Conservation (phyloP, 2,888 invertebrate species). For the Fragum sueziense region DNA sequence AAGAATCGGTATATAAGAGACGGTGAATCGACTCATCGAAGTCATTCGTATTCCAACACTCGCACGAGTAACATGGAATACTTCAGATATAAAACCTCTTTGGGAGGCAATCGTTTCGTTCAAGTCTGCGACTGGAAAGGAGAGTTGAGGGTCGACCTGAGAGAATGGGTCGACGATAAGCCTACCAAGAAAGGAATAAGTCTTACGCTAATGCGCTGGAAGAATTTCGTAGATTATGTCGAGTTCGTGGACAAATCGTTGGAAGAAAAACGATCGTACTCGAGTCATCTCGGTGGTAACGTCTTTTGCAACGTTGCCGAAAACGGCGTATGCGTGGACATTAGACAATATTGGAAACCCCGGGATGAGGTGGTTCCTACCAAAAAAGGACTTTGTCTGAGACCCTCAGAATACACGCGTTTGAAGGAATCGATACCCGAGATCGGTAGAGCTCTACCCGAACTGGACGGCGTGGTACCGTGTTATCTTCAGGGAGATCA, state of each 20-base stretch:
- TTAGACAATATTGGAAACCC: slow-evolving; percentile 49
- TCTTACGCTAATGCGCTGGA: slow-evolving; percentile 27
- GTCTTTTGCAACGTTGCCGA: slow-evolving; percentile 24
- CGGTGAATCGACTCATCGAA: no score
- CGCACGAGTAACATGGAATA: no score
- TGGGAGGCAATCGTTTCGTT: slow-evolving; percentile 33
- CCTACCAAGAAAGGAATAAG: slow-evolving; percentile 45
- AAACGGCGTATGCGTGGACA: slow-evolving; percentile 32
- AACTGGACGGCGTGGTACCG: slow-evolving; percentile 14
- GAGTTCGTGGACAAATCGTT: slow-evolving; percentile 19
- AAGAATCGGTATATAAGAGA: no score
- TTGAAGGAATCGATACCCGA: slow-evolving; percentile 20
- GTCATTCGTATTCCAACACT: no score
- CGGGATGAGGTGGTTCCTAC: slow-evolving; percentile 30
- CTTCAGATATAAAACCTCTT: no score
- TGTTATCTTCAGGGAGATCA: slow-evolving; percentile 33
- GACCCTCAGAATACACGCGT: slow-evolving; percentile 38
- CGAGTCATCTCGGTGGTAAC: slow-evolving; percentile 26
- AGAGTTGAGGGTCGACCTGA: slow-evolving; percentile 33
- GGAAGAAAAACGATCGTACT: slow-evolving; percentile 1
- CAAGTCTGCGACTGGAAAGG: slow-evolving; percentile 32
- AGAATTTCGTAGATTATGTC: slow-evolving; percentile 11
- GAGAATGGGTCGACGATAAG: slow-evolving; percentile 28
- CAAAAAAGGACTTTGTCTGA: slow-evolving; percentile 37
- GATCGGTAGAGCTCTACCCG: slow-evolving; percentile 21